Evolutionary conservation across 2,113 vertebrate species (phyloP), one percentile per base, ranked within the genome.

Genomic region (Bufo gargarizans): DNA sequence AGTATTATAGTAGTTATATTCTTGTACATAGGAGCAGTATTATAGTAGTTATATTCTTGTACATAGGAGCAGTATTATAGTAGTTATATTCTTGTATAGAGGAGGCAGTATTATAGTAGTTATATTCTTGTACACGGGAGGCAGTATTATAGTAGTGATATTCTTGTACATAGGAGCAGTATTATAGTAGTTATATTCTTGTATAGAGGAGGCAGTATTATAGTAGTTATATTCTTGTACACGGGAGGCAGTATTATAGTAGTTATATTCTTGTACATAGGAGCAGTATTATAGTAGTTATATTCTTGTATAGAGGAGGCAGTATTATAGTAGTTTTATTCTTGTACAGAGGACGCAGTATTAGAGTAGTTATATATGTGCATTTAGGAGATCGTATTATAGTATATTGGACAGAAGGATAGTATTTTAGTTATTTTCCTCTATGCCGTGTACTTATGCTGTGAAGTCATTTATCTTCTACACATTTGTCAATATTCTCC

Each of bases 1-100:
- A 33, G 65, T 69, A 69, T 69, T 69, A 69, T 69, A 69, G 65
- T 69, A 69, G 65, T 69, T 69, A 69, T 69, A 69, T 69, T 22
- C 65, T 22, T 69, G 65, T 69, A 69, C 7, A 69, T 69, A 69
- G 65, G 65, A 22, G 65, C 65, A 69, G 65, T 69, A 61, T 61
- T 71, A 43, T 71, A 71, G 33, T 43, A 71, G 67, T 71, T 71
- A 71, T 71, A 71, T 43, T 71, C 22, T 14, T 71, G 67, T 71
- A 43, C 8, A 33, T 71, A 71, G 67, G 67, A 1, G 67, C 65
- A 71, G 67, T 71, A 71, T 71, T 71, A 43, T 33, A 71, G 67
- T 43, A 71, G 67, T 71, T 71, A 43, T 71, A 71, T 71, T 14
- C 10, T 43, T 67, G 20, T 11, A 67, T 10, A 67, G 20, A 67